Evolutionary conservation across 2,888 invertebrate species (phyloP), one percentile per base, ranked within the genome.

Genomic region (Laothoe populi): DNA sequence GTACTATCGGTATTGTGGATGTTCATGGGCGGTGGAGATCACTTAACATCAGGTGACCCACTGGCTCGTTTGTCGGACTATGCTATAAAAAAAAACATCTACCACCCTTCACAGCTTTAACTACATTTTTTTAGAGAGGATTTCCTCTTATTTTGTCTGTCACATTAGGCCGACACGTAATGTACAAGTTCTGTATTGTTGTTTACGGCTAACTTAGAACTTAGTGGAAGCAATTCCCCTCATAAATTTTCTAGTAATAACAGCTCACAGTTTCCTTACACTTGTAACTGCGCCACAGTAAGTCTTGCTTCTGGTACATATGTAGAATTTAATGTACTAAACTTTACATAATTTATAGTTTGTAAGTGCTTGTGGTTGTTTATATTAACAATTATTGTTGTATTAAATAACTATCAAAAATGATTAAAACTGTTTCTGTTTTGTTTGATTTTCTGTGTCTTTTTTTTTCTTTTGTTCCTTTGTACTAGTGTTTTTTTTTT

Each of bases 191-290:
- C 81, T 86, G 81, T 85, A 90, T 90, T 89, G 88, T 90, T 90
- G 89, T 92, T 90, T 91, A 91, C 86, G 83, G 78, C 79, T 81
- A 92, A 90, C 87, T 89, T 82, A 82, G 84, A 90, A 88, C 85
- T 86, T 84, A 83, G 81, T 78, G 77, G 77, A 77, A 80, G 82
- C 88, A 88, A 89, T 92, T 89, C 86, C 83, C 82, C 83, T 84
- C 87, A 85, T 92, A 92, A 91, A 91, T 91, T 89, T 82, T 77
- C 77, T 74, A 87, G 90, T 90, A 90, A 92, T 92, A 92, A 90
- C 90, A 87, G 84, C 86, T 86, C 82, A 78, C 85, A 88, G 87
- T 86, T 87, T 87, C 90, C 88, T 88, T 73, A 86, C 86, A 90
- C 89, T 89, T 89, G 90, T 90, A 87, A 81, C 80, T 83, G 84